Evolutionary conservation across 2,888 invertebrate species (phyloP), one percentile per base, ranked within the genome.

Genomic region (Strigamia crassipes): DNA sequence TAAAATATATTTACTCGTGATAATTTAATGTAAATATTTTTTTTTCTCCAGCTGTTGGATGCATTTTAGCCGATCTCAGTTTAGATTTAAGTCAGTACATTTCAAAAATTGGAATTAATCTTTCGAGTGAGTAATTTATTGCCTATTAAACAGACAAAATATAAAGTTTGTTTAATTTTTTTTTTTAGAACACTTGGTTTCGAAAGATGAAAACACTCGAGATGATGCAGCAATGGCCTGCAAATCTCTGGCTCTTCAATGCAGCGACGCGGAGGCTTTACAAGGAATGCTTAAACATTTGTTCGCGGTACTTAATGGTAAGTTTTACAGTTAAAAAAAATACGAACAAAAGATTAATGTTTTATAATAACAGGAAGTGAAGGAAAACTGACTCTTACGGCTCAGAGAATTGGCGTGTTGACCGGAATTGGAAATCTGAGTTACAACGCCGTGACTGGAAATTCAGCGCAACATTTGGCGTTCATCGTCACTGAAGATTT

Each of bases 381-480:
- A 87, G 97, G 97, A 10, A 97, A 97, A 88, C 90, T 97, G 80
- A 94, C 95, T 13, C 92, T 96, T 81, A 92, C 93, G 46, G 94
- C 94, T 84, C 96, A 96, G 87, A 94, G 97, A 88, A 92, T 96
- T 27, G 94, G 94, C 83, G 93, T 97, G 15, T 89, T 97, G 12
- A 87, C 87, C 82, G 94, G 93, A 56, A 92, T 94, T 81, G 94
- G 94, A 15, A 92, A 92, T 87, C 89, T 94, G 81, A 93, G 93
- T 86, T 90, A 90, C 83, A 93, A 95, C 86, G 90, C 91, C 4
- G 92, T 94, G 10, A 87, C 90, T 5, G 90, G 91, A 1, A 89
- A 89, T 27, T 90, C 90, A 80, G 89, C 91, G 1, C 91, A 91
- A 66, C 87, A 88, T 80, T 87, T 92, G 81, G 90, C 94, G 82